Base-by-base conservation (phyloP, 53 echinoderm and acorn worm species). In the Henricia sp. region DNA sequence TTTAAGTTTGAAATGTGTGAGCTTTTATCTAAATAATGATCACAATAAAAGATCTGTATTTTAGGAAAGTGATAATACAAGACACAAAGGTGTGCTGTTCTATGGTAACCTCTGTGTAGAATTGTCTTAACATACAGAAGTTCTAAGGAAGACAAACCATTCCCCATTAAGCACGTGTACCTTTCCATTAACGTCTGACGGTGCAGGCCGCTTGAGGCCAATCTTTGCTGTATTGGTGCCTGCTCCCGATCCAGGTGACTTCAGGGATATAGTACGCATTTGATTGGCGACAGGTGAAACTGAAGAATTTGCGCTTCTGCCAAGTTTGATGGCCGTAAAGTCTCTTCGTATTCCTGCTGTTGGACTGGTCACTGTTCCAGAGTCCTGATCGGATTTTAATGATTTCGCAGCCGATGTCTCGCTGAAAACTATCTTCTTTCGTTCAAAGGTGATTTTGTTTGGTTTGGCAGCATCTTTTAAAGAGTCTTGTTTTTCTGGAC, bases 181-280 rank as follows among this genome's bases (percentile, higher is more conserved):
- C 80, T 80, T 32, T 46, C 80, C 80, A 64, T 62, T 80, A 6
- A 63, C 41, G 50, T 80, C 62, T 33, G 33, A 0, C 50, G 80
- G 20, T 46, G 64, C 64, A 20, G 80, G n/a, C 50, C 80, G 42
- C 46, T 80, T 80, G 32, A 80, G 37, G 6, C 40, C 8, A 1
- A 34, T 44, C 48, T 62, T 80, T 2, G 44, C 1, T 32, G 64
- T 19, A 41, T 25, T 59, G 16, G 76, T 19, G 9, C 55, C 37
- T 6, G 9, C 74, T 3, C 2, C 55, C 21, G 36, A 26, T 30
- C 42, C 77, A 6, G 43, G 43, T n/a, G 77, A 42, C 77, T 19
- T 77, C 59, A 77, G 1, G 17, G 30, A 58, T 2, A 60, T 77
- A 58, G 42, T 60, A 39, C 43, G 12, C 19, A 77, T 28, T 32